Base-by-base conservation (phyloP, 2,797 vertebrate genomes). In the Sylvilagus floridanus region DNA sequence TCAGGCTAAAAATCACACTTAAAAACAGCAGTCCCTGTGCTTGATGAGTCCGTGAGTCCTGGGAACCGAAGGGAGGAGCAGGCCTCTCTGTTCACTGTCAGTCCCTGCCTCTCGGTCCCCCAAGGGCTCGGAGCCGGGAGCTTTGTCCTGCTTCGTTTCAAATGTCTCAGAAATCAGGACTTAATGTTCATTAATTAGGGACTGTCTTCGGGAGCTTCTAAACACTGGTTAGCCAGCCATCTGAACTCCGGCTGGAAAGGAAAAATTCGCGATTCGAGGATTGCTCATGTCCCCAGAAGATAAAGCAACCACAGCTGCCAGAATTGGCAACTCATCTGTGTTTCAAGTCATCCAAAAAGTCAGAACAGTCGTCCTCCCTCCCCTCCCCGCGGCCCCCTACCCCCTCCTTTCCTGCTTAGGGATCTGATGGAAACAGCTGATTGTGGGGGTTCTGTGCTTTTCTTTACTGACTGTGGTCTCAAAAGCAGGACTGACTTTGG, bases 181-280 rank as follows among this genome's bases (percentile, higher is more conserved):
- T 97, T 91, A 62, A 52, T 76, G 84, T n/a, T 84, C 96, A 92
- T 96, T 97, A 95, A 96, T 96, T 96, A 97, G 95, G 19, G 73
- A 85, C 96, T 93, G 77, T 89, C 93, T 95, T 89, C 91, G 92
- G 88, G 94, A 96, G 90, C 96, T 97, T 28, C 75, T 76, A n/a
- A 84, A 72, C 81, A 21, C 88, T 94, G 84, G 77, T 77, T 2
- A 17, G 93, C 77, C 69, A 1, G 82, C 68, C 88, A 94, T 87
- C 90, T 95, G 93, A 98, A 84, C 94, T 96, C 91, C 7, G 24
- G 81, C 66, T 91, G 91, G 73, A 96, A 93, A 96, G 96, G 93
- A 91, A 97, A 89, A 94, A 52, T 78, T 77, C 37, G 63, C 95
- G 75, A 86, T 68, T 78, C 42, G 10, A 42, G 94, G 96, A 66